A percentile compares a stretch with the other conserved stretches of the same genome.
Conservation (phyloP, 1,140 invertebrate species). For the Diabrotica undecimpunctata region DNA sequence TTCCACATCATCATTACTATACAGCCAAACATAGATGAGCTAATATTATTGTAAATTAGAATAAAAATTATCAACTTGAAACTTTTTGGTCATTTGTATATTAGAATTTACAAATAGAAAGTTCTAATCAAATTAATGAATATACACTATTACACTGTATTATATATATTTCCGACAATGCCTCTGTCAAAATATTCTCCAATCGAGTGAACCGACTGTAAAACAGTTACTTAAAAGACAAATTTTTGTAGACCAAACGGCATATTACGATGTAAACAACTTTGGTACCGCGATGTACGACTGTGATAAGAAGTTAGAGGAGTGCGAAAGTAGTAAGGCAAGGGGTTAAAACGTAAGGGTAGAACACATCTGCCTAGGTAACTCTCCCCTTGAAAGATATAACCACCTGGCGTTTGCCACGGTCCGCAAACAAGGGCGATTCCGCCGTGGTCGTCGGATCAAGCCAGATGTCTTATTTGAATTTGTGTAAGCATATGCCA, state of each 20-base stretch:
- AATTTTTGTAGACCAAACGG: neutral
- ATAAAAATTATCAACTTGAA: too few species aligned
- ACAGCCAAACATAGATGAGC: too few species aligned
- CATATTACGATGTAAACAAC: neutral
- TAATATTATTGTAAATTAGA: too few species aligned
- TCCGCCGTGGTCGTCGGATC: slow-evolving; percentile 19
- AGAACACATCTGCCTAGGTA: slow-evolving; percentile 40
- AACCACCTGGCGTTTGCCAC: slow-evolving; percentile 44
- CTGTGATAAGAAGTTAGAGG: slow-evolving; percentile 16
- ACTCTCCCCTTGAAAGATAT: slow-evolving; percentile 42
- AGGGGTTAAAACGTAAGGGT: slow-evolving; percentile 33
- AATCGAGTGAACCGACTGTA: too few species aligned
- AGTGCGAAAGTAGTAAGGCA: slow-evolving; percentile 33
- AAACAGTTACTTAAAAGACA: neutral
- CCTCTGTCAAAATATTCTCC: too few species aligned
- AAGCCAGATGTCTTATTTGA: slow-evolving; percentile 37
- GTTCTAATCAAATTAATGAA: too few species aligned
- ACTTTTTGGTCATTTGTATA: too few species aligned
- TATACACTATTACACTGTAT: too few species aligned
- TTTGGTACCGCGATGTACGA: neutral
- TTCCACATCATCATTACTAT: too few species aligned
- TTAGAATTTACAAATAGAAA: too few species aligned
- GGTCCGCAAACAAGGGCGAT: slow-evolving; percentile 44
- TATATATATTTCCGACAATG: too few species aligned
- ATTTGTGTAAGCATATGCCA: slow-evolving; percentile 37